Percentiles rank a stretch among this genome's conserved stretches.
These are phyloP conservation scores for Isichthys henryi DNA, from an alignment of 2,113 vertebrate genomes.

Conservation along the genomic window DNA sequence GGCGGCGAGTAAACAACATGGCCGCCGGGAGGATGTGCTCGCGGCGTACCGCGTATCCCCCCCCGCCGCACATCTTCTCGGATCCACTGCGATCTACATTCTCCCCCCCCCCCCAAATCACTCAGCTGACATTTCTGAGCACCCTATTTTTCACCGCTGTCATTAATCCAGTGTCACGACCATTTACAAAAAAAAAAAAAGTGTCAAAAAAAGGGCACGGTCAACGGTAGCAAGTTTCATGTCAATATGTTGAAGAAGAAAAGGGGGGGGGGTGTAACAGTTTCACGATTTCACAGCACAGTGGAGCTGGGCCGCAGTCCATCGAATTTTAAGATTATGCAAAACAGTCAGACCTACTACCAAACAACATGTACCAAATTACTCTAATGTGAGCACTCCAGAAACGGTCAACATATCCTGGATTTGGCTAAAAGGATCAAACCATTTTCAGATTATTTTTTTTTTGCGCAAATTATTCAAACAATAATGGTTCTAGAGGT, in stretches of 20 bases:
- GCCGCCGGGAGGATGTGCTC: background rate
- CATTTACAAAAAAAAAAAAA: background rate
- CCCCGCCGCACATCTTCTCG: background rate
- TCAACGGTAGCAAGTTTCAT: background rate
- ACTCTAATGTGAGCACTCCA: background rate
- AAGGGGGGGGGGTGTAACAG: background rate
- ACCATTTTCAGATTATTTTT: background rate
- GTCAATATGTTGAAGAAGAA: background rate
- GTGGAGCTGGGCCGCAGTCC: background rate
- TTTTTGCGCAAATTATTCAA: background rate
- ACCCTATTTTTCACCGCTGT: background rate
- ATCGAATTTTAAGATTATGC: slow-evolving; percentile 2
- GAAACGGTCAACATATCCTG: background rate
- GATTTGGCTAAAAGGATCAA: background rate
- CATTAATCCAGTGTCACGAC: background rate
- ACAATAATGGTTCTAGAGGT: background rate
- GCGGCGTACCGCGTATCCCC: background rate
- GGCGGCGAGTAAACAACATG: background rate
- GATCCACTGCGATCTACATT: background rate
- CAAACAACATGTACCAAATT: background rate
- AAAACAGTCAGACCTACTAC: background rate
- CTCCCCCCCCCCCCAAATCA: background rate
- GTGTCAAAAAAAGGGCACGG: background rate
- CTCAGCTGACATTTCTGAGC: background rate
- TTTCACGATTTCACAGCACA: background rate